phyloP scores from a whole-genome alignment of 2,888 invertebrate species.

The Macrosoma leucophasiata region DNA sequence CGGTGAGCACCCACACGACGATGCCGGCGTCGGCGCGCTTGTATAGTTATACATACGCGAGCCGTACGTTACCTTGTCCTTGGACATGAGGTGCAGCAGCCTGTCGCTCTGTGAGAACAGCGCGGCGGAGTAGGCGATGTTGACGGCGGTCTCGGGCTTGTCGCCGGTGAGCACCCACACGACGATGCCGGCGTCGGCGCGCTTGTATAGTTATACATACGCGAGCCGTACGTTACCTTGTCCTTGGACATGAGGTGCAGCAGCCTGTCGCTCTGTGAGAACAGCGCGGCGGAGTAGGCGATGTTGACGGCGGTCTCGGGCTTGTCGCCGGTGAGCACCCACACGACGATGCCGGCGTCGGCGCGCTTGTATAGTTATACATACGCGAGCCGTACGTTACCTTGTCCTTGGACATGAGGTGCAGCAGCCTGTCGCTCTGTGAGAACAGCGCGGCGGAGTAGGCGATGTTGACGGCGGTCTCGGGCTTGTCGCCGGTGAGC shows the following conservation, averaged over 20 bases:
- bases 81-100: conserved; percentile 84
- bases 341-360: conserved; percentile 87
- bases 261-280: conserved; percentile 87
- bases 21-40: conserved; percentile 86
- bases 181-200: conserved; percentile 85
- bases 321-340: conserved; percentile 96
- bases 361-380: too few relatives aligned
- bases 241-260: conserved; percentile 85
- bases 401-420: conserved; percentile 86
- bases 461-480: conserved; percentile 97
- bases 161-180: conserved; percentile 96
- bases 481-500: conserved; percentile 96
- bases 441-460: conserved; percentile 93
- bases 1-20: conserved; percentile 93
- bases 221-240: conserved; percentile 58
- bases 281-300: conserved; percentile 93
- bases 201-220: too few relatives aligned
- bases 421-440: conserved; percentile 86
- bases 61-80: conserved; percentile 74
- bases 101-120: conserved; percentile 89
- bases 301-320: conserved; percentile 98
- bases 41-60: too few relatives aligned
- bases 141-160: conserved; percentile 97
- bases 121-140: conserved; percentile 95
- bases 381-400: conserved; percentile 32